These are phyloP conservation scores for Uria lomvia DNA, from an alignment of 2,113 vertebrate species.

Conservation along the genomic window DNA sequence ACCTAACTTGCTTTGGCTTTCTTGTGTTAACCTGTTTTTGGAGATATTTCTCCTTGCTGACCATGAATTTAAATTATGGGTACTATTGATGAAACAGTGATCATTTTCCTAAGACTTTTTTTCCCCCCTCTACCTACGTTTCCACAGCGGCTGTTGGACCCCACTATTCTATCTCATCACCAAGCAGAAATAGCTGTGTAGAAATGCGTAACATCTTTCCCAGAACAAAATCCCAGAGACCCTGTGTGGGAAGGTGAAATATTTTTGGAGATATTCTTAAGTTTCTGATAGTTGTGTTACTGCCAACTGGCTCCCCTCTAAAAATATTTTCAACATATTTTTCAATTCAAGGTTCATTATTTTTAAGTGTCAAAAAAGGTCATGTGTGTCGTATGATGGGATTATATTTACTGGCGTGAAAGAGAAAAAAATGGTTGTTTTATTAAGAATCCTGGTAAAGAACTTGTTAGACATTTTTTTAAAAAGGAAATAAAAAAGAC, in stretches of 20 bases:
- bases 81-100: not conserved
- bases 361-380: not conserved
- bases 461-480: not conserved
- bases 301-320: not conserved
- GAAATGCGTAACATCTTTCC: not conserved
- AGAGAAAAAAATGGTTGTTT: not conserved
- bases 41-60: not conserved
- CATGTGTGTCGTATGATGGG: not conserved
- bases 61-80: not conserved
- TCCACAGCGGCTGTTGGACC: not conserved
- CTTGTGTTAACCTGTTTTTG: not conserved
- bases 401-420: not conserved
- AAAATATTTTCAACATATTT: not conserved
- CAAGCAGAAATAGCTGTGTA: not conserved
- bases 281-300: not conserved
- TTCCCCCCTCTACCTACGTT: not conserved
- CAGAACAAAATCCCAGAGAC: not conserved
- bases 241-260: not conserved
- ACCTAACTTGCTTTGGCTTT: not conserved
- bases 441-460: not conserved
- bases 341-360: not conserved
- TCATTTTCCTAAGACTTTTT: not conserved
- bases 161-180: not conserved
- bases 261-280: not conserved
- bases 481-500: not conserved